phyloP scores from a whole-genome alignment of 2,888 invertebrate genomes.

The Eilema depressum region DNA sequence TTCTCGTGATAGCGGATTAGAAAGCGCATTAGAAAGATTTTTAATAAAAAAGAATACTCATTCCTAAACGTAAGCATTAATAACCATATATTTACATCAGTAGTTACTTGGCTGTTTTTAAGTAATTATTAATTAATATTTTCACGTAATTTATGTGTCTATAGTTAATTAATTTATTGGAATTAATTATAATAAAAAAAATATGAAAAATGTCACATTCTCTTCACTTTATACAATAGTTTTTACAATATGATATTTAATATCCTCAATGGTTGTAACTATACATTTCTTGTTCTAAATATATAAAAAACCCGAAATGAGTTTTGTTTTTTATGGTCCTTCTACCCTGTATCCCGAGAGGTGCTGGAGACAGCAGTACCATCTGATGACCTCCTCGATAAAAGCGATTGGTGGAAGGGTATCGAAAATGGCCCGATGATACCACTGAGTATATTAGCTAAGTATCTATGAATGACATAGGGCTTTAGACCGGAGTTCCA shows the following conservation, averaged over 20 bases:
- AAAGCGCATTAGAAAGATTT: constrained; percentile 71
- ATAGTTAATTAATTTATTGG: constrained; percentile 85
- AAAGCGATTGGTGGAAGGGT: background rate
- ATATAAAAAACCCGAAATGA: constrained; percentile 82
- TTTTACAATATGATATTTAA: constrained; percentile 88
- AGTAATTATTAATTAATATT: constrained; percentile 84
- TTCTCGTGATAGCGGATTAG: constrained; percentile 66
- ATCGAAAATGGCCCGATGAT: background rate
- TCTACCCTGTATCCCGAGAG: constrained; percentile 18
- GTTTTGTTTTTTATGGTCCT: constrained; percentile 59
- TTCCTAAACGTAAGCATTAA: constrained; percentile 84
- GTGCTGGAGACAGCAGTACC: background rate
- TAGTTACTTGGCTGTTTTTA: constrained; percentile 85
- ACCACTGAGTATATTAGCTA: background rate
- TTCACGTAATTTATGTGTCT: constrained; percentile 87
- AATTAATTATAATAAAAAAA: constrained; percentile 81
- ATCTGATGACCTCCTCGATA: background rate
- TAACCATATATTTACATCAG: constrained; percentile 85
- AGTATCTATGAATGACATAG: background rate
- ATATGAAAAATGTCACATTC: constrained; percentile 84
- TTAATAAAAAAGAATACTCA: constrained; percentile 78
- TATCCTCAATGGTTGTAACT: constrained; percentile 88
- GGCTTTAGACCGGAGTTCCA: background rate
- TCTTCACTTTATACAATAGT: constrained; percentile 88
- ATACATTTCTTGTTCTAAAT: constrained; percentile 88